Percentiles rank a stretch among this genome's conserved stretches.
phyloP scores from a whole-genome alignment of 2,113 vertebrate species.

The Clupea harengus region DNA sequence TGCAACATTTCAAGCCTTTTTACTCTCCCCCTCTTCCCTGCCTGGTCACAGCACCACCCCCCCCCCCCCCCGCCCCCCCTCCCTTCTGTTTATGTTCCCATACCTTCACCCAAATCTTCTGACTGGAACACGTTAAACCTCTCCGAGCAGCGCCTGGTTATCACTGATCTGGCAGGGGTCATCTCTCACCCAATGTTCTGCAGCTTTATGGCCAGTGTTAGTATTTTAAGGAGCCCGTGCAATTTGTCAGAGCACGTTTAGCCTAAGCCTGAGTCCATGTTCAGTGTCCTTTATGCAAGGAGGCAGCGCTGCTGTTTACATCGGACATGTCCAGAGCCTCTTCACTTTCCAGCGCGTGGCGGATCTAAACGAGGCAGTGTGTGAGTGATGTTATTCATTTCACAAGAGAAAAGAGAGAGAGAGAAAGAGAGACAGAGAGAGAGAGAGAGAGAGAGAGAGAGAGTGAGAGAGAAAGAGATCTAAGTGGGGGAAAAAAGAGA shows the following conservation, averaged over 20 bases:
- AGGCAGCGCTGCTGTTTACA: not conserved
- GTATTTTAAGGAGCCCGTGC: not conserved
- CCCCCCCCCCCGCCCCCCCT: not conserved
- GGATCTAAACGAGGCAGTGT: slow-evolving; percentile 11
- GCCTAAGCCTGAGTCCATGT: not conserved
- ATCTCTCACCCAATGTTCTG: not conserved
- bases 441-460: not conserved
- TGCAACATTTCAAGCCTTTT: not conserved
- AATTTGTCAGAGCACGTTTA: not conserved
- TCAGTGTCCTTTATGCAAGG: not conserved
- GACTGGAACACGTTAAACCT: not conserved
- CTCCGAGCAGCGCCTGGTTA: not conserved
- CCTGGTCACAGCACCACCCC: not conserved
- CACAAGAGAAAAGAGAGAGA: not conserved
- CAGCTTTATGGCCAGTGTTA: not conserved
- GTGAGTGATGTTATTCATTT: slow-evolving; percentile 20
- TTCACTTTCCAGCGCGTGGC: not conserved
- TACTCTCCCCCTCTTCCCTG: not conserved
- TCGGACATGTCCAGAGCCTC: not conserved
- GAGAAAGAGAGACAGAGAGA: not conserved
- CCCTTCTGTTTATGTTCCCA: not conserved
- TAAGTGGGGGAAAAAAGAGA: not conserved
- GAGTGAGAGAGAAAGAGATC: slow-evolving; percentile 7
- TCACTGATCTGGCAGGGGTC: not conserved
- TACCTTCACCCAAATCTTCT: not conserved